phyloP scores from a whole-genome alignment of 2,888 invertebrate genomes.

The Globia sparganii region DNA sequence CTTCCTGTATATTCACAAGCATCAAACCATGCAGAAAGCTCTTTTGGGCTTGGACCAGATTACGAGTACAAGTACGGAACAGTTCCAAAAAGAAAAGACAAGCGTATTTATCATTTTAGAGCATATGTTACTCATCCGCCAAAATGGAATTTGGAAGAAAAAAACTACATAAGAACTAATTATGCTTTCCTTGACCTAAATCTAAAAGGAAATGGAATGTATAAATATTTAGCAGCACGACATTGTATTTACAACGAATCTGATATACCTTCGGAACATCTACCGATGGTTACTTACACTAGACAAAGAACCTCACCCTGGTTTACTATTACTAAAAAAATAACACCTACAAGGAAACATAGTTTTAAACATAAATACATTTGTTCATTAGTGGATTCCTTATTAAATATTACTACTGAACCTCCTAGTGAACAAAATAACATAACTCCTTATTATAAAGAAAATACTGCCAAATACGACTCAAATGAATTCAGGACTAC shows the following conservation, averaged over 20 bases:
- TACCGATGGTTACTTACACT: too few relatives aligned
- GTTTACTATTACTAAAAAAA: not conserved
- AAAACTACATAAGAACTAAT: not conserved
- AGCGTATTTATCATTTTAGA: not conserved
- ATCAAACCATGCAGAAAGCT: not conserved
- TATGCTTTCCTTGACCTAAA: not conserved
- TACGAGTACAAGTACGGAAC: conserved; percentile 10
- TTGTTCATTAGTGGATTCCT: not conserved
- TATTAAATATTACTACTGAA: not conserved
- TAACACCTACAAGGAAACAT: not conserved
- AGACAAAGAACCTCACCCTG: too few relatives aligned
- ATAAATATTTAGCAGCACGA: not conserved
- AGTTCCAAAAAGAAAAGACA: not conserved
- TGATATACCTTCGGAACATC: not conserved
- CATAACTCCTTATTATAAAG: too few relatives aligned
- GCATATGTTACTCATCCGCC: not conserved
- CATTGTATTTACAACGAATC: not conserved
- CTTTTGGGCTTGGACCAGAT: conserved; percentile 1
- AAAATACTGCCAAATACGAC: too few relatives aligned
- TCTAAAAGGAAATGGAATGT: not conserved
- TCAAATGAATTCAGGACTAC: not conserved
- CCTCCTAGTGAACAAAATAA: not conserved
- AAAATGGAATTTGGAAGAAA: not conserved
- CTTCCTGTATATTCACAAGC: not conserved
- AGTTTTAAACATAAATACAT: not conserved